Base-by-base conservation (phyloP, 1,140 invertebrate species). In the Probaryconus sp. region DNA sequence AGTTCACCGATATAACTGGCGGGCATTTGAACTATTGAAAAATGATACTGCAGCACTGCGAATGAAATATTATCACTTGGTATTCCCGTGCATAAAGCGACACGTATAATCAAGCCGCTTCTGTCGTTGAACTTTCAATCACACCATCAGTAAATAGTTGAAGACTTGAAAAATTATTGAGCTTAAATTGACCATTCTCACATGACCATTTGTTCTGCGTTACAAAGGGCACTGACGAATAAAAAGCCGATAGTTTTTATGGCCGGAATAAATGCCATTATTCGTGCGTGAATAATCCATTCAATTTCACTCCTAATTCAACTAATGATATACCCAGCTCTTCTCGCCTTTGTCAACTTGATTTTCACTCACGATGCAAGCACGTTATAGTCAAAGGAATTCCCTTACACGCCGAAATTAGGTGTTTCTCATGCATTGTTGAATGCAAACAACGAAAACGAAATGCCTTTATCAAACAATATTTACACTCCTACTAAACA, bases 41-140 rank as follows among this genome's bases (percentile, higher is more conserved):
- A 87, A 85, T 87, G 81, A 86, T 82, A 83, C 60, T 58, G 51
- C 63, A 50, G 79, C 58, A 67, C 70, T 79, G 80, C 73, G 76
- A 85, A 81, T 86, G 80, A 85, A 85, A 85, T 86, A 86, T 85
- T 81, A 82, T 82, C 79, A 76, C 77, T 82, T 76, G 24, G 56
- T 58, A 74, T 76, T 68, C 67, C n/a, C 20, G 37, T 51, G 50
- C 31, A 70, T 58, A 21, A 30, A 50, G 37, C 35, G 56, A 24
- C 24, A 42, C 51, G 51, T 67, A 74, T 68, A 61, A 73, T 72
- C 37, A 53, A 45, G 17, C 28, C 33, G 28, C n/a, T 9, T 18
- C 11, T 18, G 38, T 20, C 38, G 17, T 37, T 45, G 10, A 17
- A 51, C 11, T 17, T 26, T 51, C 60, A 42, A 51, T 51, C 45